A percentile compares a stretch with the other conserved stretches of the same genome.
phyloP scores from a whole-genome alignment of 2,888 invertebrate species.

The Euclidia mi region DNA sequence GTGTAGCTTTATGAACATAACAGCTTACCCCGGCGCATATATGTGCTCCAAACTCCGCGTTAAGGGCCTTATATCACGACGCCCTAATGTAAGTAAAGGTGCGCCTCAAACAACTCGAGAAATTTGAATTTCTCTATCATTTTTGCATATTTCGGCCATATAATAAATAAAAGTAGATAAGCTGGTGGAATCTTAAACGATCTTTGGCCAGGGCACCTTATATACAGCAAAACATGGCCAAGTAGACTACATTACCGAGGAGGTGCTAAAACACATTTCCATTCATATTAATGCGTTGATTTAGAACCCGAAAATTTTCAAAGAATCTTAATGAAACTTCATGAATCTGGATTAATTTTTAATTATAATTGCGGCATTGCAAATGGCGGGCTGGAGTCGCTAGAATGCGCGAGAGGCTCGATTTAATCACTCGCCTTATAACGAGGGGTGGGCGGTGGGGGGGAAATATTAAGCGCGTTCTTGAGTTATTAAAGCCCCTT shows the following conservation, averaged over 20 bases:
- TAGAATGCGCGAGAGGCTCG: slow-evolving; percentile 82
- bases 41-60: slow-evolving; percentile 60
- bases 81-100: slow-evolving; percentile 50
- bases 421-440: slow-evolving; percentile 85
- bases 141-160: slow-evolving; percentile 50
- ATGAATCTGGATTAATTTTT: slow-evolving; percentile 82
- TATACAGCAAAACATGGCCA: slow-evolving; percentile 20
- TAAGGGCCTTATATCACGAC: slow-evolving; percentile 58
- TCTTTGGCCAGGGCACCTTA: slow-evolving; percentile 21
- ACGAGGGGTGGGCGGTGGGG: slow-evolving; percentile 69
- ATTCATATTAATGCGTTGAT: slow-evolving; percentile 57
- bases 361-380: slow-evolving; percentile 84
- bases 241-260: slow-evolving; percentile 26
- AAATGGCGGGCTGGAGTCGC: slow-evolving; percentile 73
- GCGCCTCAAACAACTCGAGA: slow-evolving; percentile 43
- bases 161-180: slow-evolving; percentile 45
- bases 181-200: slow-evolving; percentile 26
- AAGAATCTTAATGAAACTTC: slow-evolving; percentile 69
- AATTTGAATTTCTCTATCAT: slow-evolving; percentile 56
- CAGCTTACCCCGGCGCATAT: slow-evolving; percentile 61
- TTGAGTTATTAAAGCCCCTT: slow-evolving; percentile 82
- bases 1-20: slow-evolving; percentile 81
- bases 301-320: slow-evolving; percentile 63
- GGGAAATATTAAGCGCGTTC: slow-evolving; percentile 82
- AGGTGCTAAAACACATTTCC: slow-evolving; percentile 40